Evolutionary conservation across 92 coral and sea anemone species (phyloP).

Genomic region (Anthopleura xanthogrammica): DNA sequence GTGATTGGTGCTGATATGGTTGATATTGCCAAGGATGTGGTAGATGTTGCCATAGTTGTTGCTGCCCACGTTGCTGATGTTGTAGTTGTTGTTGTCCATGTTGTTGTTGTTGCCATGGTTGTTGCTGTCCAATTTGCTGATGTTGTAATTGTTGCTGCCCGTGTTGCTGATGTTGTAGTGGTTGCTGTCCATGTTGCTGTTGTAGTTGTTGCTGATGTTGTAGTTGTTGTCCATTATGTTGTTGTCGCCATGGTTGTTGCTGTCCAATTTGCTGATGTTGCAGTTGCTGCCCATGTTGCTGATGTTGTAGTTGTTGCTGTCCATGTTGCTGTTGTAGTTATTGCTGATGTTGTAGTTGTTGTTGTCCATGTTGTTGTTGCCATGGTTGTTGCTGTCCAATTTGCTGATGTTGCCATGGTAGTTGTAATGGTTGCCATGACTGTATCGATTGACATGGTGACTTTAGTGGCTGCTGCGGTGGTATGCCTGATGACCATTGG

Average conservation of each 20-base stretch:
- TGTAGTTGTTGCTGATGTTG: background rate
- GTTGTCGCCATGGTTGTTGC: background rate
- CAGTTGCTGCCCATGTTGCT: background rate
- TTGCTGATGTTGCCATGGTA: background rate
- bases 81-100: constrained; percentile 8
- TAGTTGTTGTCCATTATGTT: constrained; percentile 6
- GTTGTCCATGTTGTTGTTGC: background rate
- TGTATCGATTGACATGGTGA: background rate
- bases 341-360: background rate
- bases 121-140: background rate
- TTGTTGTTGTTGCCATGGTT: background rate
- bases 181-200: background rate
- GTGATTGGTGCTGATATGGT: background rate
- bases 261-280: background rate
- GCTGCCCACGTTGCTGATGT: background rate
- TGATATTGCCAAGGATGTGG: background rate
- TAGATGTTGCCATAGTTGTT: background rate
- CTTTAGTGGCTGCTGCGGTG: constrained; percentile 8
- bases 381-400: background rate
- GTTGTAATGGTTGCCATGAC: background rate
- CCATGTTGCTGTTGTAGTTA: background rate
- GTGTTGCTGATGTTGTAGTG: background rate
- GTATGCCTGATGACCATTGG: background rate
- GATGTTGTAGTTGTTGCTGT: background rate
- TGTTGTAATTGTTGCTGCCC: background rate